Evolutionary conservation across 1,140 invertebrate species (phyloP), one percentile per base, ranked within the genome.

Genomic region (Spodoptera frugiperda): DNA sequence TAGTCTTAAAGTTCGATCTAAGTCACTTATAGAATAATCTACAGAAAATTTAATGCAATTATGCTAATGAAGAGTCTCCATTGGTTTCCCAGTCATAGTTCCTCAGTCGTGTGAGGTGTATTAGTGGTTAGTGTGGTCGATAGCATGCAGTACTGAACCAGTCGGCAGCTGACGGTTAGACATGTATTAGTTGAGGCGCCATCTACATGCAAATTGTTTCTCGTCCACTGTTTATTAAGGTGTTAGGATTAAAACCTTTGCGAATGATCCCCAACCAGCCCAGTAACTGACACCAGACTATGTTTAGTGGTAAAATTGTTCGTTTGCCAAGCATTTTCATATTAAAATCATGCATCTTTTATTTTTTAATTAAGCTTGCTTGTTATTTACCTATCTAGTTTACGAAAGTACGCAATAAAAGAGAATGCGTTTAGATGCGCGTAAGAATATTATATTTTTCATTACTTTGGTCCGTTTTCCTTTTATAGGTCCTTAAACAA

Each of bases 131-230:
- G 77, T 89, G 87, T 86, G 89, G 87, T 90, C 74, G 79, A 77
- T 78, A 82, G 73, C 84, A 88, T 90, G 88, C 86, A 89, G 89
- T 84, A 88, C 78, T 76, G 63, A 89, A 89, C 86, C 86, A 88
- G 91, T 88, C 81, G 59, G 77, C 90, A 93, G 87, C 85, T 93
- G 90, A 89, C 76, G 83, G 79, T 85, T 87, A 89, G 86, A 84
- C 82, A 61, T 77, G 87, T 87, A 89, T 91, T 89, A 89, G 80
- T 65, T 72, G 78, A 78, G 76, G 72, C 78, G 76, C 84, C 80
- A 89, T 90, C 83, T 85, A 86, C 86, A 92, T 89, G 84, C 82
- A 89, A 91, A 91, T 88, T 83, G 82, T 86, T 86, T 86, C 79
- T 78, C 76, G 59, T 49, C 19, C 55, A 72, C 76, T 77, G 30